phyloP scores from a whole-genome alignment of 2,797 vertebrate species.

The Rhinophrynus dorsalis region DNA sequence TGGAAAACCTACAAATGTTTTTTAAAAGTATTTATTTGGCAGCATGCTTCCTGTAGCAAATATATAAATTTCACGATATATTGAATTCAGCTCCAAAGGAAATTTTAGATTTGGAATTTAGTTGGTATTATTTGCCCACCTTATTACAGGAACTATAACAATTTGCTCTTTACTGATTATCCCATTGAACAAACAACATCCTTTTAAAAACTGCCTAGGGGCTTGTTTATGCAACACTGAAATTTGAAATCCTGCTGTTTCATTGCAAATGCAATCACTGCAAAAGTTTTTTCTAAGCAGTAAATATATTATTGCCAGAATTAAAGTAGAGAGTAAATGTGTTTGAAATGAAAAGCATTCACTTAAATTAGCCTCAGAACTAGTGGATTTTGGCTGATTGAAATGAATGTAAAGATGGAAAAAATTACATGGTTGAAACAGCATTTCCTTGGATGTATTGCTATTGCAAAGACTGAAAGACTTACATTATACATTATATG shows the following conservation, averaged over 20 bases:
- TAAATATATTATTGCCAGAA: conserved; percentile 24
- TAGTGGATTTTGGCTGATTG: conserved; percentile 37
- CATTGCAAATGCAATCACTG: conserved; percentile 22
- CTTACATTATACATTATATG: background rate
- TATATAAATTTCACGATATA: conserved; percentile 38
- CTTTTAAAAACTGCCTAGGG: conserved; percentile 36
- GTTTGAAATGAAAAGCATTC: conserved; percentile 44
- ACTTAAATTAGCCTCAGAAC: conserved; percentile 32
- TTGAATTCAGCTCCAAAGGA: conserved; percentile 30
- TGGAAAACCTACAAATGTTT: conserved; percentile 16
- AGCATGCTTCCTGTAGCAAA: rapidly evolving
- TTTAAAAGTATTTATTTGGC: background rate
- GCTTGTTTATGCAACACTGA: background rate
- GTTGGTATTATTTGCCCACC: conserved; percentile 41
- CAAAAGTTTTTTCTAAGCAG: background rate
- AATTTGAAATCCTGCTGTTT: conserved; percentile 36
- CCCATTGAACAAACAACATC: conserved; percentile 34
- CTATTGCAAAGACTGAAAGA: conserved; percentile 52
- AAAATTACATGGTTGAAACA: conserved; percentile 32
- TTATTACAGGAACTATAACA: conserved; percentile 13
- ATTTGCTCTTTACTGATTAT: background rate
- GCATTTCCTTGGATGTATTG: conserved; percentile 31
- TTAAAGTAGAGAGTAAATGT: conserved; percentile 43
- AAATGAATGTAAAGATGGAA: conserved; percentile 45
- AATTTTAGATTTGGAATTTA: conserved; percentile 46